Conservation (phyloP, 2,797 vertebrate species). For the Coreius guichenoti region DNA sequence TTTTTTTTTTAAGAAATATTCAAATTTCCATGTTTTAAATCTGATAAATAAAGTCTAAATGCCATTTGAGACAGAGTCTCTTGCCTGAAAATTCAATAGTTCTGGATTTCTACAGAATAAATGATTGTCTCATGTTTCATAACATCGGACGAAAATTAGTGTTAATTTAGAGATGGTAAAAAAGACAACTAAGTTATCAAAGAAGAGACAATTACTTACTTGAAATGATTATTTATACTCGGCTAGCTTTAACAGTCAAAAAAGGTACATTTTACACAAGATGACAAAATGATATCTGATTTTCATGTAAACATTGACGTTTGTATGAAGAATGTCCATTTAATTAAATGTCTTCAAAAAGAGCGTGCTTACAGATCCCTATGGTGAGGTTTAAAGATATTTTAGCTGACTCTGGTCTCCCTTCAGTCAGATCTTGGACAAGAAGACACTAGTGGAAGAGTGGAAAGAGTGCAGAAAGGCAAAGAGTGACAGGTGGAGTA, state of each 20-base stretch:
- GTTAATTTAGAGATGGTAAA: background rate
- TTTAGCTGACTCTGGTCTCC: slow-evolving; percentile 51
- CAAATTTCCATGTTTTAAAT: slow-evolving; percentile 17
- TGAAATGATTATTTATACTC: slow-evolving; percentile 71
- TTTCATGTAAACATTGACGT: slow-evolving; percentile 26
- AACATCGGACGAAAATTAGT: background rate
- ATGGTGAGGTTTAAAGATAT: slow-evolving; percentile 9
- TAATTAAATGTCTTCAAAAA: slow-evolving; percentile 11
- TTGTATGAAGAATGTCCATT: slow-evolving; percentile 23
- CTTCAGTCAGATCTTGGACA: slow-evolving; percentile 22
- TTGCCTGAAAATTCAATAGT: background rate
- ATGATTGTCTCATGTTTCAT: background rate
- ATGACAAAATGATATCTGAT: slow-evolving; percentile 37
- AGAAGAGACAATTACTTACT: slow-evolving; percentile 70
- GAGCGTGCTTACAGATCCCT: background rate
- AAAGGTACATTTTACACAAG: slow-evolving; percentile 78
- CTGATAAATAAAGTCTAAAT: slow-evolving; percentile 33
- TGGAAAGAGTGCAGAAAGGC: slow-evolving; percentile 7
- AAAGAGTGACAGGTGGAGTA: slow-evolving; percentile 20
- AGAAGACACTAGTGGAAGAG: slow-evolving; percentile 3
- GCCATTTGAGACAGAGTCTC: background rate
- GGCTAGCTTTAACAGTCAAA: slow-evolving; percentile 73
- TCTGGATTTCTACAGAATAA: slow-evolving; percentile 17
- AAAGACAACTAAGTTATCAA: slow-evolving; percentile 64
- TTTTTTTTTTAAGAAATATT: background rate